phyloP scores from a whole-genome alignment of 53 echinoderm and acorn worm species.

The Stichopus horrens region DNA sequence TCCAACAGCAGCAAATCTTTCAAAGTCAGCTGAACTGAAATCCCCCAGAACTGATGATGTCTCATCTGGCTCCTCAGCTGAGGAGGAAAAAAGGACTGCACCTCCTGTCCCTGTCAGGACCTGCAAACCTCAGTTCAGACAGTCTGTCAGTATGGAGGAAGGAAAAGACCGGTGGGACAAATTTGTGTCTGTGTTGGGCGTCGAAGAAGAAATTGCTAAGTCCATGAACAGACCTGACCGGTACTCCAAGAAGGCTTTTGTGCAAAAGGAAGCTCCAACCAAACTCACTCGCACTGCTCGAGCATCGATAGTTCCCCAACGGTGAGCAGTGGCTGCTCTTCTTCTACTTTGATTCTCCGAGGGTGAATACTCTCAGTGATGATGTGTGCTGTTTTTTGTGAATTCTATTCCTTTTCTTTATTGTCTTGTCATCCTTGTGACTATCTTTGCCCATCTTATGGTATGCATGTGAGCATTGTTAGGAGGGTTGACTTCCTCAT shows the following conservation, averaged over 20 bases:
- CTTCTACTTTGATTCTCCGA: background rate
- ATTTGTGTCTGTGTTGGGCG: slow-evolving; percentile 24
- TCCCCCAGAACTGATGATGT: background rate
- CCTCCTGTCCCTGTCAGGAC: background rate
- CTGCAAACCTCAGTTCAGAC: background rate
- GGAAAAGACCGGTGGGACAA: slow-evolving; percentile 6
- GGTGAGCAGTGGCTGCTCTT: background rate
- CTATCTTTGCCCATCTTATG: no score
- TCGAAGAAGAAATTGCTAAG: background rate
- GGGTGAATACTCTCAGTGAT: no score
- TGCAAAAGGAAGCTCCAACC: background rate
- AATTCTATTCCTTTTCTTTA: no score
- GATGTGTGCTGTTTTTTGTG: no score
- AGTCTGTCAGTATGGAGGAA: background rate
- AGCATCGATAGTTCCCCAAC: slow-evolving; percentile 18
- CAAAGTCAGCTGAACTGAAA: background rate
- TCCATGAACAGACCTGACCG: background rate
- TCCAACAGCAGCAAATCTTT: background rate
- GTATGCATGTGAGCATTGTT: no score
- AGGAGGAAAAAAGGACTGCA: background rate
- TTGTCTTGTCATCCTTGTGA: no score
- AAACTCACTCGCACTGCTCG: background rate
- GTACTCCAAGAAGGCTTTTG: background rate
- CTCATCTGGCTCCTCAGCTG: background rate
- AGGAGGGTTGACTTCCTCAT: no score